Base-by-base conservation (phyloP, 1,140 invertebrate genomes). In the Solen grandis region DNA sequence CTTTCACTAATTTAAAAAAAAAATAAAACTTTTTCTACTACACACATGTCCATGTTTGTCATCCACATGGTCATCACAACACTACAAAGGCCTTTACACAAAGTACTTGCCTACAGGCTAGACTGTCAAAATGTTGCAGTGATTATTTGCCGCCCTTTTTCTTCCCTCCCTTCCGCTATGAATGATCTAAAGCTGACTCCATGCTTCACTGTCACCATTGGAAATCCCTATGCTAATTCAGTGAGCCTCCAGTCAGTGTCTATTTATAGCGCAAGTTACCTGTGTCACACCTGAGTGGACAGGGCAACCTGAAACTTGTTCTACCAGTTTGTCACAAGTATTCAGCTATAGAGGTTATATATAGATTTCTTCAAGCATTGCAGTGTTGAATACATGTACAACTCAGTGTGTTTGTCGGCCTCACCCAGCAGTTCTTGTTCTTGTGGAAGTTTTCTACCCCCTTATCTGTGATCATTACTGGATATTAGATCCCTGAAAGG, bases 221-320 rank as follows among this genome's bases (percentile, higher is more conserved):
- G 75, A 78, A 78, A 78, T 46, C 57, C 75, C 75, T 31, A n/a
- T 36, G 19, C 65, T 78, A 78, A 38, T 59, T 68, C 31, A 69
- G 66, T 46, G 31, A 35, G n/a, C n/a, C 5, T 31, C 36, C 70
- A 36, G 10, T 29, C 22, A 5, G 31, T 46, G 41, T 25, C 46
- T 69, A 68, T 57, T 78, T 78, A 59, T 78, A 69, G 60, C 75
- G 35, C 13, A 35, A 57, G 35, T 69, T 60, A 78, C 75, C 75
- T 78, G 75, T 66, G 52, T 10, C 29, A 27, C 46, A 52, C 75
- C 25, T 69, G 29, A 69, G 65, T 59, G 63, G 59, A 25, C 65
- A 57, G 27, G 2, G 27, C 65, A 25, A n/a, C 55, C 63, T 57
- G 63, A 82, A 82, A 82, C 80, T 82, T 82, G 80, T 74, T 75